These are phyloP conservation scores for Parotia lawesii DNA, from an alignment of 2,113 vertebrate genomes.

Conservation along the genomic window DNA sequence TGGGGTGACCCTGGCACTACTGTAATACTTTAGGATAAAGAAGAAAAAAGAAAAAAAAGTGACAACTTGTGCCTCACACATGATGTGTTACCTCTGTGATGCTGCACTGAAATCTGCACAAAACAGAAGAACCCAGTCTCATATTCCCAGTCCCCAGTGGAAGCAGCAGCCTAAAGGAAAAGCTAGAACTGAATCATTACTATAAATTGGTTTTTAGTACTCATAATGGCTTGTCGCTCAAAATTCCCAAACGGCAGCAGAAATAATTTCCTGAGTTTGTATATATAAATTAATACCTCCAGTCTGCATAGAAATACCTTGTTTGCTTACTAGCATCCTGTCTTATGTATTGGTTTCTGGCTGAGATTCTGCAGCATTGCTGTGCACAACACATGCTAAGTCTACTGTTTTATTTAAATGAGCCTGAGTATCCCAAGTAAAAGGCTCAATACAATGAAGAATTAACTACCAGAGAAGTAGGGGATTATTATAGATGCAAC, in stretches of 20 bases:
- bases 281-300: constrained; percentile 42
- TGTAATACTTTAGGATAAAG: neutral
- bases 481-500: neutral
- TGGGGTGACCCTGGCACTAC: neutral
- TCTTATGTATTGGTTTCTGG: neutral
- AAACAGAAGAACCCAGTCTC: constrained; percentile 35
- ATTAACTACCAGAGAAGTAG: constrained; percentile 16
- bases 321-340: neutral
- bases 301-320: constrained; percentile 13
- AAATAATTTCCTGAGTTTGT: constrained; percentile 49
- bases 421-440: neutral
- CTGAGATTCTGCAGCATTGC: neutral
- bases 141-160: constrained; percentile 13
- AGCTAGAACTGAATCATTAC: constrained; percentile 15
- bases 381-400: constrained; percentile 15
- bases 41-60: no score
- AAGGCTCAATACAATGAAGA: constrained; percentile 24
- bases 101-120: neutral
- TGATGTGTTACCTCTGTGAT: neutral
- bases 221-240: constrained; percentile 24
- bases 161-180: constrained; percentile 35
- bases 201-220: constrained; percentile 48
- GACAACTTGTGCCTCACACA: neutral
- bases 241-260: constrained; percentile 42
- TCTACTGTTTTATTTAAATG: constrained; percentile 48